phyloP scores from a whole-genome alignment of 1,140 invertebrate genomes.

The Microplitis mediator region DNA sequence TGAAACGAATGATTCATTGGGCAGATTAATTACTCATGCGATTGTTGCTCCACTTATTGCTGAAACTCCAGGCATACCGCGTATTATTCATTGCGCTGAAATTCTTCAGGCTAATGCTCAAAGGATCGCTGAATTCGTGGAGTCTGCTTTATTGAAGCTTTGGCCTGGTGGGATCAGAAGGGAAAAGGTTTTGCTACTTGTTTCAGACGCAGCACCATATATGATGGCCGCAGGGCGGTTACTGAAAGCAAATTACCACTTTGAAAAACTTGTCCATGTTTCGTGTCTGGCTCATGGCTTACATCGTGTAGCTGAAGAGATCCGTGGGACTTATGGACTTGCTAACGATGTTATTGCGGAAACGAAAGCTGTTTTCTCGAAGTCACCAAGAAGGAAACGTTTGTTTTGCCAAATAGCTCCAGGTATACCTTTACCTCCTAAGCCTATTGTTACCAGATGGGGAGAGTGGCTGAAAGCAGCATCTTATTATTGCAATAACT shows the following conservation, averaged over 20 bases:
- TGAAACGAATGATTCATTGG: conserved; percentile 28
- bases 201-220: conserved; percentile 41
- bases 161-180: conserved; percentile 13
- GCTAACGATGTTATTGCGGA: conserved; percentile 27
- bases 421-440: conserved; percentile 46
- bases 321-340: conserved; percentile 40
- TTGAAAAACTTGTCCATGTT: conserved; percentile 37
- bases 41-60: conserved; percentile 11
- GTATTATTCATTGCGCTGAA: not conserved
- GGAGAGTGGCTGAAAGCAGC: conserved; percentile 52
- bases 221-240: conserved; percentile 42
- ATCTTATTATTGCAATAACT: conserved; percentile 45
- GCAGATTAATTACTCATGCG: conserved; percentile 21
- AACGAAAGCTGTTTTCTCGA: not conserved
- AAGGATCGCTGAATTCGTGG: not conserved
- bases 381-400: conserved; percentile 28
- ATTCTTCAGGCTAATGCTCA: not conserved
- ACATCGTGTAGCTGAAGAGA: conserved; percentile 47
- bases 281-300: conserved; percentile 52
- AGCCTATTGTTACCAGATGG: conserved; percentile 53
- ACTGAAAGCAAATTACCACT: conserved; percentile 37
- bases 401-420: conserved; percentile 45
- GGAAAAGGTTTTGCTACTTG: conserved; percentile 32
- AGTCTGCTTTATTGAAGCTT: not conserved
- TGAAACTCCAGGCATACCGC: not conserved